phyloP scores from a whole-genome alignment of 2,797 vertebrate genomes.

The Mycteria americana region DNA sequence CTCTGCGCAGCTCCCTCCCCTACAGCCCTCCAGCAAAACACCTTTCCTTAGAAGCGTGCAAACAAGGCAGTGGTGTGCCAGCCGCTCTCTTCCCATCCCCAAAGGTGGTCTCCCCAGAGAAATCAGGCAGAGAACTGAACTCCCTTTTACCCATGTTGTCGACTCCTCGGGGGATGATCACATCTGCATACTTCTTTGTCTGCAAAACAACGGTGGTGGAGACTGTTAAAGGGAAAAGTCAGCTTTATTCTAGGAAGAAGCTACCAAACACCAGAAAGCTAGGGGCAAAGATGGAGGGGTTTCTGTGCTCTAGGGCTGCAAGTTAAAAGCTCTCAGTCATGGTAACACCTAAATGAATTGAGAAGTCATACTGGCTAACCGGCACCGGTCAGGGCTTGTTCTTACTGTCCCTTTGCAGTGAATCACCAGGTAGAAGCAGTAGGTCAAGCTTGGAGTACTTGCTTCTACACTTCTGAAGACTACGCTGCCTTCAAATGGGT shows the following conservation, averaged over 20 bases:
- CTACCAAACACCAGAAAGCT: background rate
- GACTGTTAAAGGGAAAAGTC: background rate
- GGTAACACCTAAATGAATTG: background rate
- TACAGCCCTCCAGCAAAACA: background rate
- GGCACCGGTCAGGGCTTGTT: background rate
- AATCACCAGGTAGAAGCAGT: background rate
- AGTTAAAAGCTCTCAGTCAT: background rate
- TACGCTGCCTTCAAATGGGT: background rate
- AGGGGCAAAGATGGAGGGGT: background rate
- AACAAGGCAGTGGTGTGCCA: background rate
- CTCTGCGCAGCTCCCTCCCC: background rate
- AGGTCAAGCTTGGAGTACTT: background rate
- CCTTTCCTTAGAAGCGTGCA: background rate
- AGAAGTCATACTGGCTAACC: background rate
- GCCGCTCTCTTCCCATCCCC: background rate
- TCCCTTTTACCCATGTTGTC: slow-evolving; percentile 93
- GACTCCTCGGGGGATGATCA: slow-evolving; percentile 95
- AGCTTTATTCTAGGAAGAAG: background rate
- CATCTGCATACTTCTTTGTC: slow-evolving; percentile 98
- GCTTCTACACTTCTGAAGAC: background rate
- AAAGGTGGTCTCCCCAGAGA: background rate
- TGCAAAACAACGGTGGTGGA: slow-evolving; percentile 61
- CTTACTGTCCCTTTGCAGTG: background rate
- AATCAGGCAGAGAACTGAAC: background rate
- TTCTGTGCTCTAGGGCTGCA: background rate